These are phyloP conservation scores for Nestor notabilis DNA, from an alignment of 2,113 vertebrate genomes.

Conservation along the genomic window DNA sequence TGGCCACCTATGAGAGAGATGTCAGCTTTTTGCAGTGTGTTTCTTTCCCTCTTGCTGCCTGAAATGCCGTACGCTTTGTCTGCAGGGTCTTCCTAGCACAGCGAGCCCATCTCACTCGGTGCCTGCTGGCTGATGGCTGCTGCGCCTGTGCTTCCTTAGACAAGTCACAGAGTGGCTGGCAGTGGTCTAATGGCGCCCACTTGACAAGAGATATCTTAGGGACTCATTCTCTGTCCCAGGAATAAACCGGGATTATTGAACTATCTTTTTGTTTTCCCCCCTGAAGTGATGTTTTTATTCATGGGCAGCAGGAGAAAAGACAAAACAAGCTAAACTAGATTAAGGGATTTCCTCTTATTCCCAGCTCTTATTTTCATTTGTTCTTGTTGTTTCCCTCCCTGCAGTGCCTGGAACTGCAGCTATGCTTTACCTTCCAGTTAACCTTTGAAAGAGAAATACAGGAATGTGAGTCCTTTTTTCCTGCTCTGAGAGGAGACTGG, in stretches of 20 bases:
- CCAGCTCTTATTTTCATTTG: slow-evolving; percentile 40
- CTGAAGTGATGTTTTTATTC: background rate
- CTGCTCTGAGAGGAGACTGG: background rate
- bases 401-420: background rate
- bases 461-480: background rate
- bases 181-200: slow-evolving; percentile 1
- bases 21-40: background rate
- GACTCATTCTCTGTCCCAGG: background rate
- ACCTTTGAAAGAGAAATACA: slow-evolving; percentile 3
- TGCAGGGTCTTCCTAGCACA: background rate
- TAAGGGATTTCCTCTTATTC: slow-evolving; percentile 57
- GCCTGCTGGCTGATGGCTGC: slow-evolving; percentile 4
- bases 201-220: background rate
- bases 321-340: slow-evolving; percentile 44
- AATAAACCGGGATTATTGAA: slow-evolving; percentile 49
- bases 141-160: background rate
- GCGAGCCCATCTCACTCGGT: background rate
- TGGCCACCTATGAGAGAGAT: background rate
- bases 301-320: slow-evolving; percentile 18
- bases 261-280: background rate
- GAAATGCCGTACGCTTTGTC: background rate
- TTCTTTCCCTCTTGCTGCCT: background rate
- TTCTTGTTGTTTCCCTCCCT: background rate
- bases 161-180: background rate
- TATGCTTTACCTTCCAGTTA: slow-evolving; percentile 15